Evolutionary conservation across 2,888 invertebrate species (phyloP).

Genomic region (Agrotis puta): DNA sequence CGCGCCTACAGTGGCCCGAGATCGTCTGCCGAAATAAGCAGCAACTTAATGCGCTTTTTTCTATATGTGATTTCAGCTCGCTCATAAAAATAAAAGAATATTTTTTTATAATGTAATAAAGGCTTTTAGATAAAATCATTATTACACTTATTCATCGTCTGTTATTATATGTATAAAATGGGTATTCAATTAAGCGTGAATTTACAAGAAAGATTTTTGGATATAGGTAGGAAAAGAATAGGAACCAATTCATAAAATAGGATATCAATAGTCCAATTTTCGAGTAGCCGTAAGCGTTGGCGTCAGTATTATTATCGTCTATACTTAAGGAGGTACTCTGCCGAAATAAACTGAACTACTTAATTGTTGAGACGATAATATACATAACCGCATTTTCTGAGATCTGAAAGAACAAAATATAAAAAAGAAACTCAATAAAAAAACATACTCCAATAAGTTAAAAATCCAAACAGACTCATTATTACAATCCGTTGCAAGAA

Average conservation of each 20-base stretch:
- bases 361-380: not conserved
- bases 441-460: too few species aligned
- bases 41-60: too few species aligned
- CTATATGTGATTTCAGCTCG: too few species aligned
- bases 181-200: not conserved
- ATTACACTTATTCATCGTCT: too few species aligned
- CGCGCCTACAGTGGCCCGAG: too few species aligned
- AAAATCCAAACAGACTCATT: too few species aligned
- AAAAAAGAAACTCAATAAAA: too few species aligned
- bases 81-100: too few species aligned
- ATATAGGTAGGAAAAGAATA: not conserved
- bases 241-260: not conserved
- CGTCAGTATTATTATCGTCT: constrained; percentile 3
- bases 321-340: not conserved
- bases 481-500: too few species aligned
- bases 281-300: not conserved
- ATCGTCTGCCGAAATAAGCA: too few species aligned
- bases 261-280: not conserved
- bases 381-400: not conserved
- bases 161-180: not conserved
- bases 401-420: not conserved
- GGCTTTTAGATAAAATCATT: not conserved
- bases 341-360: not conserved
- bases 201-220: not conserved
- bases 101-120: too few species aligned